phyloP scores from a whole-genome alignment of 2,113 vertebrate species.

The Panthera leo region DNA sequence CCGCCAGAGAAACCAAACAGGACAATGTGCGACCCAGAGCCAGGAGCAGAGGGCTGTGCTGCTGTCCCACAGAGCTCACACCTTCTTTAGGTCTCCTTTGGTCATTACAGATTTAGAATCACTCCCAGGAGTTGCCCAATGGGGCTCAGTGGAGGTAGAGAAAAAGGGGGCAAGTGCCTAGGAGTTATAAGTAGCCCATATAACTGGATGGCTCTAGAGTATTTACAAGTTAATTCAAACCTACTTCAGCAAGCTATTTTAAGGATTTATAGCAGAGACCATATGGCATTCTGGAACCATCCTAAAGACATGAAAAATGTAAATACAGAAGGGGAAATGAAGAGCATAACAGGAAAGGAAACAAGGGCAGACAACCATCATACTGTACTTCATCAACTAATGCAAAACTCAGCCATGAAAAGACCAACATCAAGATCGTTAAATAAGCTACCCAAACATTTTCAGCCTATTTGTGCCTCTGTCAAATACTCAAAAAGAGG shows the following conservation, averaged over 20 bases:
- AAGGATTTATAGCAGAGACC: background rate
- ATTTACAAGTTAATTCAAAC: slow-evolving; percentile 40
- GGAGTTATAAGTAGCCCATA: background rate
- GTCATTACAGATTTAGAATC: background rate
- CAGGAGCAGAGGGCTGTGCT: background rate
- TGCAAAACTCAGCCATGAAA: background rate
- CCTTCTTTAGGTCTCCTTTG: background rate
- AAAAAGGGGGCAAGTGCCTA: background rate
- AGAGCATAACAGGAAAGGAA: background rate
- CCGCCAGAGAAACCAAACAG: background rate
- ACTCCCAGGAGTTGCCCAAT: background rate
- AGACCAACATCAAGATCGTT: background rate
- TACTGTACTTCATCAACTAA: background rate
- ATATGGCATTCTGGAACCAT: background rate
- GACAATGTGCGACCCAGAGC: background rate
- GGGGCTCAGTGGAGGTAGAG: background rate
- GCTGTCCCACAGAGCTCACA: fast-evolving
- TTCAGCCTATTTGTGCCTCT: background rate
- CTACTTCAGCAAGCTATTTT: background rate
- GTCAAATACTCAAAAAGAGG: background rate
- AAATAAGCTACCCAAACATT: background rate
- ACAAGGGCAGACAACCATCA: background rate
- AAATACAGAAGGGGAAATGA: background rate
- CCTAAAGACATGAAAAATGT: slow-evolving; percentile 8
- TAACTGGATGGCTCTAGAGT: background rate